Conservation (phyloP, 2,113 vertebrate genomes). For the Hyla sarda region DNA sequence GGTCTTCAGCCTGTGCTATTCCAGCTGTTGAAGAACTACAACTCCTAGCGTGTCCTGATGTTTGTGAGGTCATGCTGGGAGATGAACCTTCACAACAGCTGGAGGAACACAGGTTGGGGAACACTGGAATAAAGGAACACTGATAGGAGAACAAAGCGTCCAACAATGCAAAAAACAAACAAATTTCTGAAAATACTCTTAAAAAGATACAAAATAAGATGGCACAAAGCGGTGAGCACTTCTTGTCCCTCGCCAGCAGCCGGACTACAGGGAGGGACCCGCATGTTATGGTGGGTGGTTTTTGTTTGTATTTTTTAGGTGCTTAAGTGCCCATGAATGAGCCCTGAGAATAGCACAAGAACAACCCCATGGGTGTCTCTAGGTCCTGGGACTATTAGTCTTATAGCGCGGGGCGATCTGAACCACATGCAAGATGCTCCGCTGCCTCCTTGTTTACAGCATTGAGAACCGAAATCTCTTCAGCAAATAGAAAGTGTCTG, state of each 20-base stretch:
- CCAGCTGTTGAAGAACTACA: too few species aligned
- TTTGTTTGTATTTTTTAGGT: slow-evolving; percentile 55
- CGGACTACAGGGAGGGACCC: not conserved
- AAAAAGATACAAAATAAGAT: slow-evolving; percentile 72
- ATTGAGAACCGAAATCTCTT: slow-evolving; percentile 63
- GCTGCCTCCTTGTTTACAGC: slow-evolving; percentile 65
- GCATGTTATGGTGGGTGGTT: not conserved
- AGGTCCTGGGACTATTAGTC: slow-evolving; percentile 65
- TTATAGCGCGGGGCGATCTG: slow-evolving; percentile 65
- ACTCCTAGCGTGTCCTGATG: too few species aligned
- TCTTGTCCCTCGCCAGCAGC: slow-evolving; percentile 25
- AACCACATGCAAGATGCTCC: slow-evolving; percentile 74
- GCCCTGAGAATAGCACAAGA: slow-evolving; percentile 75
- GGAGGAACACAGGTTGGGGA: too few species aligned
- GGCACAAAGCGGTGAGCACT: slow-evolving; percentile 81
- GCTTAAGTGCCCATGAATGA: slow-evolving; percentile 63
- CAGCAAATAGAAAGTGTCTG: slow-evolving; percentile 69
- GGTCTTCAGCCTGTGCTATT: too few species aligned
- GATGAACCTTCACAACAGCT: too few species aligned
- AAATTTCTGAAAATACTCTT: slow-evolving; percentile 66
- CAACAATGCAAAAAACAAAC: slow-evolving; percentile 61
- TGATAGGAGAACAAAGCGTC: not conserved
- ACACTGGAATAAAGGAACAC: slow-evolving; percentile 9
- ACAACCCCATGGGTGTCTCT: slow-evolving; percentile 58
- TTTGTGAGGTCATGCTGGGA: too few species aligned